Conservation (phyloP, 1,140 invertebrate genomes). For the Nixonia krombeini region DNA sequence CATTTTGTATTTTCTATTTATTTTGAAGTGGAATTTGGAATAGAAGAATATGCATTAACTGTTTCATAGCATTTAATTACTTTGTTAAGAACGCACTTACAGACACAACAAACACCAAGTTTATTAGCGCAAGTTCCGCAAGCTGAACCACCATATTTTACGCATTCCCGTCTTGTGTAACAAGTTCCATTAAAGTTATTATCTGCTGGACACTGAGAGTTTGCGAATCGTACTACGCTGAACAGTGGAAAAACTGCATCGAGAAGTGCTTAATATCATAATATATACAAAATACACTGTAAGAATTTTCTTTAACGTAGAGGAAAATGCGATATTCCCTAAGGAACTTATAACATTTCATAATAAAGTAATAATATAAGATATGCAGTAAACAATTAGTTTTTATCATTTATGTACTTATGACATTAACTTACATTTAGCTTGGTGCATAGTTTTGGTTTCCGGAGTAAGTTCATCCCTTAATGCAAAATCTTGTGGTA, state of each 20-base stretch:
- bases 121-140: slow-evolving; percentile 81
- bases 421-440: slow-evolving; percentile 43
- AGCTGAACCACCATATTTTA: slow-evolving; percentile 77
- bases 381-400: background rate
- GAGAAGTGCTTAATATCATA: background rate
- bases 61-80: too few species aligned
- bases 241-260: slow-evolving; percentile 78
- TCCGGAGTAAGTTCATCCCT: slow-evolving; percentile 43
- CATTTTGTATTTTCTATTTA: too few species aligned
- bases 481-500: slow-evolving; percentile 19
- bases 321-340: background rate
- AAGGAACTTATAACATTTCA: background rate
- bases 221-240: slow-evolving; percentile 81
- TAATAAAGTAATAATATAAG: background rate
- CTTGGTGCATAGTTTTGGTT: slow-evolving; percentile 17
- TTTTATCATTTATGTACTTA: background rate
- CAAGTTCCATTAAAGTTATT: slow-evolving; percentile 82
- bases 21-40: too few species aligned
- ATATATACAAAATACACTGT: background rate
- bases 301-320: too few species aligned
- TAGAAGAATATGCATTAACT: too few species aligned
- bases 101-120: slow-evolving; percentile 82
- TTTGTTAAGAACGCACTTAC: too few species aligned
- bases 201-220: slow-evolving; percentile 76
- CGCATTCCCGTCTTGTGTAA: slow-evolving; percentile 81